These are phyloP conservation scores for Octonoba sinensis DNA, from an alignment of 2,888 invertebrate genomes.

Conservation along the genomic window DNA sequence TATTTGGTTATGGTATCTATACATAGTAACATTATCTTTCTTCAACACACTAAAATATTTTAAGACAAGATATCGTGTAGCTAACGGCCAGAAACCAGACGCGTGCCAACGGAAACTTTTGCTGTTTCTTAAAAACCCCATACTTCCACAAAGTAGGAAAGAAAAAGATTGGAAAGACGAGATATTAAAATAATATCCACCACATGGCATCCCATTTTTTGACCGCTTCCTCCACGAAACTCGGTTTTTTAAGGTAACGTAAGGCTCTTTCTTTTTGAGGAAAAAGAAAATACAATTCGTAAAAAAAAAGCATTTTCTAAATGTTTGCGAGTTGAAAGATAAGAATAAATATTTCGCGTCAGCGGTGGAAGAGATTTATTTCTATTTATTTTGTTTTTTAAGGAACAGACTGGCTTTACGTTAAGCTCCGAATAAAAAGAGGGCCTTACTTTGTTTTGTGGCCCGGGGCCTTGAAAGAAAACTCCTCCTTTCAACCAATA, in stretches of 20 bases:
- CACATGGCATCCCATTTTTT: neutral
- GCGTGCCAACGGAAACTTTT: too few relatives aligned
- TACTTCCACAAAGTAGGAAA: too few relatives aligned
- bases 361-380: conserved; percentile 10
- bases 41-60: too few relatives aligned
- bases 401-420: conserved; percentile 28
- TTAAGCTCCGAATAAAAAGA: conserved; percentile 54
- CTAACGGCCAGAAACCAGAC: too few relatives aligned
- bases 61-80: too few relatives aligned
- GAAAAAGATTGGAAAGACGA: neutral
- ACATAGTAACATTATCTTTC: too few relatives aligned
- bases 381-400: neutral
- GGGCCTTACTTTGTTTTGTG: conserved; percentile 49
- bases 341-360: conserved; percentile 52
- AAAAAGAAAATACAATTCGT: conserved; percentile 26
- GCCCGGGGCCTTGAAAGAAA: conserved; percentile 41
- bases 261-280: conserved; percentile 4
- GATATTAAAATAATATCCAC: conserved; percentile 26
- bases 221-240: conserved; percentile 5
- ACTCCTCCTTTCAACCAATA: conserved; percentile 30
- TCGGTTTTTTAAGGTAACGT: conserved; percentile 4
- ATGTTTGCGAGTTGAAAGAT: conserved; percentile 38
- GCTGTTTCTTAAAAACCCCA: too few relatives aligned
- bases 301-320: conserved; percentile 33
- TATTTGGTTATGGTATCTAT: too few relatives aligned